Conservation (phyloP, 1,140 invertebrate genomes). For the Polypedilum vanderplanki region DNA sequence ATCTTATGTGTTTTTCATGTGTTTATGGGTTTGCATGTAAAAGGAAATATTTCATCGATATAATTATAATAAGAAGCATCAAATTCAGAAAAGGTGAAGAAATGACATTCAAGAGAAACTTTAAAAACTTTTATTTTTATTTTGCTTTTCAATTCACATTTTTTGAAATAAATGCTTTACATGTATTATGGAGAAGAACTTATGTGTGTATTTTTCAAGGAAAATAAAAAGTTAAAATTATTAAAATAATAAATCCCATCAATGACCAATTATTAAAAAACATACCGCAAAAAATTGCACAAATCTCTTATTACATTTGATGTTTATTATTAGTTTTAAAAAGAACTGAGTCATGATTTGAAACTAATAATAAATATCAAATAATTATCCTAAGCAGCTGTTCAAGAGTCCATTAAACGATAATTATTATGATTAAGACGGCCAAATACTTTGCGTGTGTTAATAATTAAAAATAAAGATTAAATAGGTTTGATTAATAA, state of each 20-base stretch:
- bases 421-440: background rate
- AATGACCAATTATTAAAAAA: background rate
- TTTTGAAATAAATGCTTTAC: slow-evolving; percentile 6
- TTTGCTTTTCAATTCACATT: background rate
- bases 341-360: too few species aligned
- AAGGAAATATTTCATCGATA: background rate
- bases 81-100: slow-evolving; percentile 18
- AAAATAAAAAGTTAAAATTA: background rate
- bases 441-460: background rate
- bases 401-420: background rate
- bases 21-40: background rate
- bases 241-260: background rate
- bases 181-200: background rate
- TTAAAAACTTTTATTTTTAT: background rate
- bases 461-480: background rate
- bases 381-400: background rate
- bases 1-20: background rate
- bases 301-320: background rate
- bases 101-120: background rate
- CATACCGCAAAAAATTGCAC: background rate
- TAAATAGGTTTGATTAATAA: background rate
- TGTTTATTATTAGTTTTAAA: background rate
- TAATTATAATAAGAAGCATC: slow-evolving; percentile 2
- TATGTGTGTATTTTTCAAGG: background rate
- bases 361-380: too few species aligned